A percentile compares a stretch with the other conserved stretches of the same genome.
phyloP scores from a whole-genome alignment of 2,113 vertebrate species.

The Onychorhynchus coronatus region DNA sequence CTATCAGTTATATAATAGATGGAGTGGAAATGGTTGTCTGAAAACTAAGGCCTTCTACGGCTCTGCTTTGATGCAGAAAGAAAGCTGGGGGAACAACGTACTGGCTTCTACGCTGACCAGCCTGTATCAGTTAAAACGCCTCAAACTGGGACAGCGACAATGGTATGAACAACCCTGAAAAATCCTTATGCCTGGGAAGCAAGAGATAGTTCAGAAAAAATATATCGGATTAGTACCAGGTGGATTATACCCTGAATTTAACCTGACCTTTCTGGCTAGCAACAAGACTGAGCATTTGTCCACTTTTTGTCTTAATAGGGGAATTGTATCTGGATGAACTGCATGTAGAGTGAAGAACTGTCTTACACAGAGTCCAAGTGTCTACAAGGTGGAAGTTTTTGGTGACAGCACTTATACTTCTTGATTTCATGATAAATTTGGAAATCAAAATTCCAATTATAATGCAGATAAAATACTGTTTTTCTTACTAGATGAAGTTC shows the following conservation, averaged over 20 bases:
- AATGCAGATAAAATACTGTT: background rate
- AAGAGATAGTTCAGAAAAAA: background rate
- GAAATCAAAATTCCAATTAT: background rate
- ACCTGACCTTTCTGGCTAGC: background rate
- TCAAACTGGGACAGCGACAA: background rate
- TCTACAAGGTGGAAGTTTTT: background rate
- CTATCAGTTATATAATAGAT: background rate
- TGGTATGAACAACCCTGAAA: background rate
- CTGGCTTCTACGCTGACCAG: background rate
- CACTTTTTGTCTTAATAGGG: background rate
- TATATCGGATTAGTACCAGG: background rate
- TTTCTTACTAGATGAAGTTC: background rate
- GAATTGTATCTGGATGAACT: background rate
- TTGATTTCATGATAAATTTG: background rate
- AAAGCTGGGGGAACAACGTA: background rate
- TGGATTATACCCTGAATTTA: background rate
- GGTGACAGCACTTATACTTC: background rate
- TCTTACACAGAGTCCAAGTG: background rate
- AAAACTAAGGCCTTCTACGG: background rate
- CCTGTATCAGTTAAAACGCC: background rate
- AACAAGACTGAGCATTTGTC: background rate
- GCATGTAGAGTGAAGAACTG: background rate
- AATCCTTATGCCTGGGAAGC: background rate
- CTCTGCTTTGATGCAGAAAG: background rate
- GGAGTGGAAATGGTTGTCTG: background rate